These are phyloP conservation scores for Haplotaxodon microlepis DNA, from an alignment of 2,113 vertebrate genomes.

Conservation along the genomic window DNA sequence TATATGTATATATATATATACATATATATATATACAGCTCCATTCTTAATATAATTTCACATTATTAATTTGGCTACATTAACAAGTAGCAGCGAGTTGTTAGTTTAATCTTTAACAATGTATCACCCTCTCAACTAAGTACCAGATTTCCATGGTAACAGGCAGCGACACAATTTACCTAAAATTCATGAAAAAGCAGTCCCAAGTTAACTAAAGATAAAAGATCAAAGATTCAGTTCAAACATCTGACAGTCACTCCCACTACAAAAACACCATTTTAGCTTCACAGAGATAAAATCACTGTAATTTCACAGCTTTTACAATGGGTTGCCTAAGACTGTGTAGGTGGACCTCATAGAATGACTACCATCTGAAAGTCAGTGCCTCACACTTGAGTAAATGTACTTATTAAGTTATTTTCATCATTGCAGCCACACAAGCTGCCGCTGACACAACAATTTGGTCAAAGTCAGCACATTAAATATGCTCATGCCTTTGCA, in stretches of 20 bases:
- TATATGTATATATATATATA: rapidly evolving
- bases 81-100: neutral
- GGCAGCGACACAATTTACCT: neutral
- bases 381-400: neutral
- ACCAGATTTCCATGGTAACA: neutral
- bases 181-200: neutral
- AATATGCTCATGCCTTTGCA: conserved; percentile 15
- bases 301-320: neutral
- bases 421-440: neutral
- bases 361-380: neutral
- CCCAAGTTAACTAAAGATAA: neutral
- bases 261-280: neutral
- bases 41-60: neutral
- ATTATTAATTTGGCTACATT: neutral
- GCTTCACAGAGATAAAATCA: neutral
- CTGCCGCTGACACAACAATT: neutral
- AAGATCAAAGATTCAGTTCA: neutral
- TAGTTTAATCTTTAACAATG: neutral
- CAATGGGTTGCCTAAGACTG: neutral
- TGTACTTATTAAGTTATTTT: neutral
- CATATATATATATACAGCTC: rapidly evolving
- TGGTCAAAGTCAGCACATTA: neutral
- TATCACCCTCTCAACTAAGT: neutral
- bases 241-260: neutral
- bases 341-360: neutral